phyloP scores from a whole-genome alignment of 2,888 invertebrate species.

The Chouioia cunea region DNA sequence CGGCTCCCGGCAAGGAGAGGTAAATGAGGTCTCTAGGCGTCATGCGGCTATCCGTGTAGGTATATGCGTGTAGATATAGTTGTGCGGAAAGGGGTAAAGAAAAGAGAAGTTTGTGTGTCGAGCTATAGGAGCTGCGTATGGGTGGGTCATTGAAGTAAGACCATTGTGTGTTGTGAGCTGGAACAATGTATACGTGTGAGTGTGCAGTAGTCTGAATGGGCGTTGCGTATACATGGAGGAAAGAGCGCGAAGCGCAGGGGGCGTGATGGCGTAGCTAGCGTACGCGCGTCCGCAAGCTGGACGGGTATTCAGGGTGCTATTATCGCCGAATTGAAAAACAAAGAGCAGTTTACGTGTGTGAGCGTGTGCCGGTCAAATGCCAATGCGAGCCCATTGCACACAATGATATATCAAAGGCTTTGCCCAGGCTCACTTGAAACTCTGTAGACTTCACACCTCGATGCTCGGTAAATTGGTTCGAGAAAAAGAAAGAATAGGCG shows the following conservation, averaged over 20 bases:
- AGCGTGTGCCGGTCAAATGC: constrained; percentile 5
- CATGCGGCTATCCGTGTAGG: too few relatives aligned
- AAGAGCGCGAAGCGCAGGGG: constrained; percentile 14
- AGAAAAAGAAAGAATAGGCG: not conserved
- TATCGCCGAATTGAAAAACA: constrained; percentile 7
- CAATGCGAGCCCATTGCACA: constrained; percentile 18
- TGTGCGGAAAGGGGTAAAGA: constrained; percentile 17
- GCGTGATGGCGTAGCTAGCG: constrained; percentile 15
- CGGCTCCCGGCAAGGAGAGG: not conserved
- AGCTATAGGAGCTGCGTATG: constrained; percentile 16
- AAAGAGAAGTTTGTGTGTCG: constrained; percentile 21
- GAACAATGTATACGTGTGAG: constrained; percentile 22
- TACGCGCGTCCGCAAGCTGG: not conserved
- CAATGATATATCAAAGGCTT: constrained; percentile 21
- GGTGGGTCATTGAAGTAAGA: constrained; percentile 32
- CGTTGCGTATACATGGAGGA: constrained; percentile 12
- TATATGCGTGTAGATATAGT: not conserved
- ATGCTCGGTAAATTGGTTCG: constrained; percentile 41
- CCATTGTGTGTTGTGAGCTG: constrained; percentile 27
- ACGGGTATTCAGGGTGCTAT: constrained; percentile 11
- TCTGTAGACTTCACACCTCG: constrained; percentile 43
- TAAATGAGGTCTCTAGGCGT: not conserved
- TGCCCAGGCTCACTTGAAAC: constrained; percentile 29
- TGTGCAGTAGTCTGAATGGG: too few relatives aligned
- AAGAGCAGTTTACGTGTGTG: constrained; percentile 12